Base-by-base conservation (phyloP, 1,140 invertebrate species). In the Drosophila obscura region DNA sequence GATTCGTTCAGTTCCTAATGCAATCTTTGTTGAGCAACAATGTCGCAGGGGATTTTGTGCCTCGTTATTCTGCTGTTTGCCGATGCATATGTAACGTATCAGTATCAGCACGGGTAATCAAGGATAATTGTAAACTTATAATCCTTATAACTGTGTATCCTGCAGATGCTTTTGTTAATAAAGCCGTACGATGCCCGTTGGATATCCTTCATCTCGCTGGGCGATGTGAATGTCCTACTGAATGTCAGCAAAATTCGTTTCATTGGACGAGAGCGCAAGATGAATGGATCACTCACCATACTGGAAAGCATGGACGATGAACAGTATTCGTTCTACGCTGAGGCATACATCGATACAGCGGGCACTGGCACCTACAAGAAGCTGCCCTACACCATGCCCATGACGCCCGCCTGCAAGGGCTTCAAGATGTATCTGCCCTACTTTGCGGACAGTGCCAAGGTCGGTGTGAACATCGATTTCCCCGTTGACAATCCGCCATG, bases 211-310 rank as follows among this genome's bases (percentile, higher is more conserved):
- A 26, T 13, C 4, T 5, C 22, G 19, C 15, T n/a, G 2, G 2
- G 24, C 6, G 5, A 5, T 1, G 35, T 24, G 3, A 1, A 19
- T 19, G 2, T 1, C 19, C 19, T 48, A 1, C n/a, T 1, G 15
- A 72, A 80, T 22, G 56, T 68, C 0, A 49, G 15, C 4, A 15
- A 56, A 16, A 2, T 82, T 5, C 57, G 46, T 0, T 3, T 66
- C 1, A 4, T 66, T n/a, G 79, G 65, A 4, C 45, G 35, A 2
- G 63, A 81, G 5, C 68, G 35, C 3, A 13, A 6, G 0, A 7
- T 52, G 0, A 81, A 81, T 50, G 78, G 78, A 5, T 74, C 56
- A 2, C 1, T 65, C 0, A n/a, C 9, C 0, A 5, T 82, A 1
- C n/a, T 46, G 1, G 35, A 58, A 5, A 68, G 73, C 9, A 41